Conservation (phyloP, 2,113 vertebrate species). For the Suricata suricatta region DNA sequence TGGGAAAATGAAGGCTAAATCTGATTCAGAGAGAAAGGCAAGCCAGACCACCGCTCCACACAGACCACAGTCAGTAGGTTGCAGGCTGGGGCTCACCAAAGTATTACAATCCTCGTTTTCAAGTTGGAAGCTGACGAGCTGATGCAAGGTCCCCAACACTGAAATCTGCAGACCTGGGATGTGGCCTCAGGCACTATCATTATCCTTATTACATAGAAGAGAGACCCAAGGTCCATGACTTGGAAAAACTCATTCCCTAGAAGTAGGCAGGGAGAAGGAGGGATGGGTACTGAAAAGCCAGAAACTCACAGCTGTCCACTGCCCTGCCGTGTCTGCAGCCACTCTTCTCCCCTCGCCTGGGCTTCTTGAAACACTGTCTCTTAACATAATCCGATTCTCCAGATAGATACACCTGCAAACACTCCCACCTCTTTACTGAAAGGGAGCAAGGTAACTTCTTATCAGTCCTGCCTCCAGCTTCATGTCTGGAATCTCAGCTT, state of each 20-base stretch:
- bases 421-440: not conserved
- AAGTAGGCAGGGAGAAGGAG: not conserved
- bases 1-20: not conserved
- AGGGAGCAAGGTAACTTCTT: not conserved
- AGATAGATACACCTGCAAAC: not conserved
- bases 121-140: not conserved
- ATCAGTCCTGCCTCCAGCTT: not conserved
- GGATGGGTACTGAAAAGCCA: not conserved
- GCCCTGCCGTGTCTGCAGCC: fast-evolving
- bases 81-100: fast-evolving
- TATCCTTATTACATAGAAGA: not conserved
- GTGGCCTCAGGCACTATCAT: not conserved
- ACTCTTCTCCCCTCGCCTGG: not conserved
- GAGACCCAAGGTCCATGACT: not conserved
- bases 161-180: not conserved
- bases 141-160: not conserved
- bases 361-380: not conserved
- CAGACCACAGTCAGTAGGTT: fast-evolving
- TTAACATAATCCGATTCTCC: not conserved
- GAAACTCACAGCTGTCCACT: not conserved
- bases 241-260: not conserved
- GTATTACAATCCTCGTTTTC: not conserved
- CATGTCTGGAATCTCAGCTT: not conserved
- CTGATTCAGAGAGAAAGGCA: not conserved
- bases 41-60: not conserved